Evolutionary conservation across 1,140 invertebrate genomes (phyloP).

Genomic region (Ruditapes philippinarum): DNA sequence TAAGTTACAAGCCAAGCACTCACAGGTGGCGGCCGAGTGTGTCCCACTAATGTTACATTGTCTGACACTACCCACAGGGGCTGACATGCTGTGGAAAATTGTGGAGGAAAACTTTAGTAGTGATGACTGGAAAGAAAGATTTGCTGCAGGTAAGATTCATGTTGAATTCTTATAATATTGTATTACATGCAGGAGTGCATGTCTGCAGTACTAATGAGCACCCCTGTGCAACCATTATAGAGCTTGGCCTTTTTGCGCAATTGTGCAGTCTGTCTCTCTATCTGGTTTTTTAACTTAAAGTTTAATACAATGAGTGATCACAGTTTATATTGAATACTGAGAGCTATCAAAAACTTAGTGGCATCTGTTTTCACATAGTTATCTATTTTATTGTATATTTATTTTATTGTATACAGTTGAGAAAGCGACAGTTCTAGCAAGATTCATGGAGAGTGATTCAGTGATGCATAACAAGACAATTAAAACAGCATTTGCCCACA

Average conservation of each 20-base stretch:
- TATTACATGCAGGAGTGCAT: too few species aligned
- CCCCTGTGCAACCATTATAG: too few species aligned
- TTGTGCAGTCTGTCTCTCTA: too few species aligned
- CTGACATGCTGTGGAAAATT: slow-evolving; percentile 97
- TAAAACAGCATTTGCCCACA: slow-evolving; percentile 97
- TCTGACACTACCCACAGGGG: slow-evolving; percentile 96
- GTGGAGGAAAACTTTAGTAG: slow-evolving; percentile 96
- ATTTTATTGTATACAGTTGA: slow-evolving; percentile 92
- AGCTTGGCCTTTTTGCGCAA: too few species aligned
- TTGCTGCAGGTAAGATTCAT: slow-evolving; percentile 92
- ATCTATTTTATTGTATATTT: too few species aligned
- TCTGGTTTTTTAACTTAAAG: too few species aligned
- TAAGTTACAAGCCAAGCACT: slow-evolving; percentile 96
- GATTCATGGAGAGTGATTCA: slow-evolving; percentile 96
- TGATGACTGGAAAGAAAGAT: slow-evolving; percentile 95
- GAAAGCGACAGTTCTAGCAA: slow-evolving; percentile 95
- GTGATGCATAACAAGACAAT: slow-evolving; percentile 94
- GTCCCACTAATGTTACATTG: slow-evolving; percentile 98
- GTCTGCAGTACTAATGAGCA: too few species aligned
- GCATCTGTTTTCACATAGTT: too few species aligned
- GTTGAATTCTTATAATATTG: too few species aligned
- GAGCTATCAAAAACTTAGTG: too few species aligned
- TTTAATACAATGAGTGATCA: too few species aligned
- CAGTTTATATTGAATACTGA: too few species aligned
- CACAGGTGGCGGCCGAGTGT: slow-evolving; percentile 95